phyloP scores from a whole-genome alignment of 2,113 vertebrate genomes.

The Vidua chalybeata region DNA sequence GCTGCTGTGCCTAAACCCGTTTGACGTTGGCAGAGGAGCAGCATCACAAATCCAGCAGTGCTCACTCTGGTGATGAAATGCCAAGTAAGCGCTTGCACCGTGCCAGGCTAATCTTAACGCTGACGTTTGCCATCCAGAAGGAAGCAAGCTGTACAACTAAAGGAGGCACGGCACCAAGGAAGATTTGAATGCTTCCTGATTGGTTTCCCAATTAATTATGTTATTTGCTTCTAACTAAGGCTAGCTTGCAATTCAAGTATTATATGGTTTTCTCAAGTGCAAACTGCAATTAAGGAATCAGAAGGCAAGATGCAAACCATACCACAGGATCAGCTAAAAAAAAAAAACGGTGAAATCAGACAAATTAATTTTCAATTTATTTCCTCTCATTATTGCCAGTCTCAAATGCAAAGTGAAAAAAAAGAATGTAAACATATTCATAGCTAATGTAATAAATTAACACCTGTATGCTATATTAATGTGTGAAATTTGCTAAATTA shows the following conservation, averaged over 20 bases:
- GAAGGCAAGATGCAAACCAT: background rate
- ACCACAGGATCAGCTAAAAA: background rate
- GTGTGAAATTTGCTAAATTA: background rate
- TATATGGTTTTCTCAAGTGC: background rate
- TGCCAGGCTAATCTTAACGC: background rate
- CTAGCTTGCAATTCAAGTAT: background rate
- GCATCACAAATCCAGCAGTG: background rate
- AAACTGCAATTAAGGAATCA: conserved; percentile 4
- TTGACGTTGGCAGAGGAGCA: background rate
- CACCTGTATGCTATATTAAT: background rate
- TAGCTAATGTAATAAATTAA: conserved; percentile 1
- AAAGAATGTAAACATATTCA: background rate
- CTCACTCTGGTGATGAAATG: background rate
- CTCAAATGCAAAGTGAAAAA: background rate
- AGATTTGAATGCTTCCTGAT: conserved; percentile 32
- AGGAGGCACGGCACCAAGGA: background rate
- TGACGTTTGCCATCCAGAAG: background rate
- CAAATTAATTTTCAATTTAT: background rate
- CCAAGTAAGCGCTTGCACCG: background rate
- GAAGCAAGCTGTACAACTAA: background rate
- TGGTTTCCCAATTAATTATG: conserved; percentile 26
- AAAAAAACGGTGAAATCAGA: background rate
- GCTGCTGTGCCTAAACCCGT: background rate
- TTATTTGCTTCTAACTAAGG: background rate
- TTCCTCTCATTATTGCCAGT: background rate